Percentiles rank a stretch among this genome's conserved stretches.
These are phyloP conservation scores for Poeciliopsis presidionis DNA, from an alignment of 2,797 vertebrate genomes.

Conservation along the genomic window DNA sequence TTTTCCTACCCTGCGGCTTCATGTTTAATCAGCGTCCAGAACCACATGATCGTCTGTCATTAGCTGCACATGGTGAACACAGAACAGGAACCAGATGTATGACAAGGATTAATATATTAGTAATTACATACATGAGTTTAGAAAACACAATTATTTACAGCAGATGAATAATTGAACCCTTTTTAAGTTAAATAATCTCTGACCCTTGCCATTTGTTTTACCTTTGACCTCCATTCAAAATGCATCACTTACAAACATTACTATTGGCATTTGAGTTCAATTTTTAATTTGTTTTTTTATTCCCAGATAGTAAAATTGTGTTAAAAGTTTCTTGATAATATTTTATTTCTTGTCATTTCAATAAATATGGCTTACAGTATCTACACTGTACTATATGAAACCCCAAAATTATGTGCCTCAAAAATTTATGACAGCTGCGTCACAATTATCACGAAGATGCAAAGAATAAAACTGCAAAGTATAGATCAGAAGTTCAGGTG, in stretches of 20 bases:
- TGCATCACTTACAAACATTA: not conserved
- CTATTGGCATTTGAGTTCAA: not conserved
- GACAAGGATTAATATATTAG: not conserved
- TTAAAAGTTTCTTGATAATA: not conserved
- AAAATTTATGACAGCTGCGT: not conserved
- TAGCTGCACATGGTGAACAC: conserved; percentile 45
- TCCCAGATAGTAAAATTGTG: not conserved
- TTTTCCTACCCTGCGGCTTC: conserved; percentile 47
- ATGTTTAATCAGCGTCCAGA: conserved; percentile 52
- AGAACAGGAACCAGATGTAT: conserved; percentile 10
- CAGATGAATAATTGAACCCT: not conserved
- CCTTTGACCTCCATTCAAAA: not conserved
- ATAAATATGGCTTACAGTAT: not conserved
- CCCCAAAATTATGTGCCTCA: not conserved
- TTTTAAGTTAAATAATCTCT: not conserved
- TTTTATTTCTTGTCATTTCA: not conserved
- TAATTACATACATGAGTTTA: too few species aligned
- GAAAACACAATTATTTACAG: not conserved
- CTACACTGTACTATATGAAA: not conserved
- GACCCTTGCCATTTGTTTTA: not conserved
- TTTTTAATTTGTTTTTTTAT: not conserved
- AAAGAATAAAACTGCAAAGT: not conserved
- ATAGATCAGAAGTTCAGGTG: not conserved
- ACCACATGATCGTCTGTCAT: conserved; percentile 64
- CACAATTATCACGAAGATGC: not conserved